Base-by-base conservation (phyloP, 1,140 invertebrate genomes). In the Pomacea maculata region DNA sequence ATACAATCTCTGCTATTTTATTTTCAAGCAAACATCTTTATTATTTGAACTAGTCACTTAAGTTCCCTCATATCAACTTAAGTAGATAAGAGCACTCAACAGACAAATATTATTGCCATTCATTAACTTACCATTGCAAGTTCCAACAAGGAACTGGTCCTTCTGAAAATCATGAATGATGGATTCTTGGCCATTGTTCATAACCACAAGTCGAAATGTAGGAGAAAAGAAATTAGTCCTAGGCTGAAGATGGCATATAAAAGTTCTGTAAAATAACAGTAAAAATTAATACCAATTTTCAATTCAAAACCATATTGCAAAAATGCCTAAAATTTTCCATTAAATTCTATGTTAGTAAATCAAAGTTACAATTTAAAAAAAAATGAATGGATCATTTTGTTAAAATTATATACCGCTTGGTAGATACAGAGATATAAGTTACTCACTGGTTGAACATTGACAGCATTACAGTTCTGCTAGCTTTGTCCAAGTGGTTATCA, bases 201-300 rank as follows among this genome's bases (percentile, higher is more conserved):
- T 52, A 6, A 84, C 81, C 6, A 65, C 76, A 14, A 84, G 68
- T 15, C 77, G 79, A 71, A 84, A 84, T 1, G 68, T 64, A 65
- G 81, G 79, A 61, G 83, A 70, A 57, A 84, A 82, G 4, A 84
- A 73, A 55, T 82, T 68, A 9, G 67, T 79, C 25, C 79, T 68
- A 7, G 83, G 80, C 52, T 73, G 52, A 12, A 84, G 61, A 19
- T 78, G 68, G 54, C 78, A 80, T 7, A 21, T 61, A 25, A 84
- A 80, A 14, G 83, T 78, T 76, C 83, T 84, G 80, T 65, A 84
- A 79, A 11, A 78, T 1, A 82, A 57, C 8, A 75, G 54, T 29
- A 68, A 19, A 71, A 14, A 21, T 45, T 45, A 45, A 4, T 45
- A 45, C 6, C 34, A 45, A 45, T 6, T 4, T 45, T 45, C 34